Percentiles rank a stretch among this genome's conserved stretches.
These are phyloP conservation scores for Cantharis rufa DNA, from an alignment of 2,888 invertebrate genomes.

Conservation along the genomic window DNA sequence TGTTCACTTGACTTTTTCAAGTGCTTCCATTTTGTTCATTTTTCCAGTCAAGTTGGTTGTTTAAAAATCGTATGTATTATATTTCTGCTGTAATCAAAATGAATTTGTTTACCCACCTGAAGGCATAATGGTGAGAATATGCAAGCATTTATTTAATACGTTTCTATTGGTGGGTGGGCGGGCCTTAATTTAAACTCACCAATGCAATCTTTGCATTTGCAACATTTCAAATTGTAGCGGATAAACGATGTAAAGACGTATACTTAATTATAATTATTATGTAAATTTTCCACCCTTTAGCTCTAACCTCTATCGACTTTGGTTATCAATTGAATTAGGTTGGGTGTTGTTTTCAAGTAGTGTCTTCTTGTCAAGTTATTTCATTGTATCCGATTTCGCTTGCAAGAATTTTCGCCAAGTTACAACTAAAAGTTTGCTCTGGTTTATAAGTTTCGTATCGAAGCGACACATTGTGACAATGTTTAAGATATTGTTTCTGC, in stretches of 20 bases:
- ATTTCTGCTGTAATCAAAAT: slow-evolving; percentile 3
- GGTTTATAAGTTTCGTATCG: neutral
- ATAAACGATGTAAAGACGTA: neutral
- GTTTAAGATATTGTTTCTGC: neutral
- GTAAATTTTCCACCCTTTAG: neutral
- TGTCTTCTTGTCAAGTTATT: neutral
- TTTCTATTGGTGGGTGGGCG: too few species aligned
- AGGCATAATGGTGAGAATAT: too few species aligned
- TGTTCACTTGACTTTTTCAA: slow-evolving; percentile 1
- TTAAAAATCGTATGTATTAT: neutral
- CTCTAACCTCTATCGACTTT: neutral
- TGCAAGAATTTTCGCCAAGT: neutral
- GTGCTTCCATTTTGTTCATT: slow-evolving; percentile 6
- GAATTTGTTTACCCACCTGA: slow-evolving; percentile 2
- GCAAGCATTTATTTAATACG: too few species aligned
- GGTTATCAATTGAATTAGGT: neutral
- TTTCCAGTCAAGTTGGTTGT: slow-evolving; percentile 3
- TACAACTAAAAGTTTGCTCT: neutral
- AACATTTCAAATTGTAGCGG: neutral
- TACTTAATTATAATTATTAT: neutral
- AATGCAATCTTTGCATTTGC: neutral
- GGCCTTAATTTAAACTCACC: too few species aligned
- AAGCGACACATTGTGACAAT: neutral
- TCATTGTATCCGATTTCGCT: neutral
- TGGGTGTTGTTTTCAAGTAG: neutral